Conservation (phyloP, 2,797 vertebrate species). For the Telmatherina bonti region DNA sequence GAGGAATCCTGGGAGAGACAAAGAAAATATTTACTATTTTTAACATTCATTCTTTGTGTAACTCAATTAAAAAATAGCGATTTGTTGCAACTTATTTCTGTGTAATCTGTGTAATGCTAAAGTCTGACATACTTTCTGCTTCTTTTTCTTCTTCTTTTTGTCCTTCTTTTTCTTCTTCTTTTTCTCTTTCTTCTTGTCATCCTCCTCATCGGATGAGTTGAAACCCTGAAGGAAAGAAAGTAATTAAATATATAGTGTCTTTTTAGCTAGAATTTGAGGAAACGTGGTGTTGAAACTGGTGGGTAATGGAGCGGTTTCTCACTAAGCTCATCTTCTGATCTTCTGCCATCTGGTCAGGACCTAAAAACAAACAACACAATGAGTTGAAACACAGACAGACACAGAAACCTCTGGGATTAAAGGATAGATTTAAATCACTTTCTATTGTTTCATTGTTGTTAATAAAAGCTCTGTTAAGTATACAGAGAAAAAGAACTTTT, state of each 20-base stretch:
- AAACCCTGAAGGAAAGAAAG: conserved; percentile 26
- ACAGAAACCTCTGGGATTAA: not conserved
- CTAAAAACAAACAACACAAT: conserved; percentile 22
- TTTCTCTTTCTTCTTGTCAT: too few relatives aligned
- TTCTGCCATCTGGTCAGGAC: not conserved
- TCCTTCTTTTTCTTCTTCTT: conserved; percentile 51
- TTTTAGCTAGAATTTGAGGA: not conserved
- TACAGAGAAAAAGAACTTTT: not conserved
- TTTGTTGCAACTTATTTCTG: not conserved
- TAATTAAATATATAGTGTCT: not conserved
- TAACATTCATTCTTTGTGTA: too few relatives aligned
- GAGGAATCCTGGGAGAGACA: conserved; percentile 49
- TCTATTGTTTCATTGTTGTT: not conserved
- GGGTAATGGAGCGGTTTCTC: not conserved
- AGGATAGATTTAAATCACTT: not conserved
- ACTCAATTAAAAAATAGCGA: too few relatives aligned
- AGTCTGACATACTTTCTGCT: conserved; percentile 32
- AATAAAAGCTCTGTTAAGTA: not conserved
- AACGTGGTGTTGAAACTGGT: not conserved
- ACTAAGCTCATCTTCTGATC: conserved; percentile 23
- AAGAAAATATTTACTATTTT: not conserved
- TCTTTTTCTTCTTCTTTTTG: conserved; percentile 53
- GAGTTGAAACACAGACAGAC: not conserved
- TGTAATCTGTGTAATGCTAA: not conserved
- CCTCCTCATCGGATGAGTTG: conserved; percentile 29